These are phyloP conservation scores for Fistularia commersonii DNA, from an alignment of 2,797 vertebrate species.

Conservation along the genomic window DNA sequence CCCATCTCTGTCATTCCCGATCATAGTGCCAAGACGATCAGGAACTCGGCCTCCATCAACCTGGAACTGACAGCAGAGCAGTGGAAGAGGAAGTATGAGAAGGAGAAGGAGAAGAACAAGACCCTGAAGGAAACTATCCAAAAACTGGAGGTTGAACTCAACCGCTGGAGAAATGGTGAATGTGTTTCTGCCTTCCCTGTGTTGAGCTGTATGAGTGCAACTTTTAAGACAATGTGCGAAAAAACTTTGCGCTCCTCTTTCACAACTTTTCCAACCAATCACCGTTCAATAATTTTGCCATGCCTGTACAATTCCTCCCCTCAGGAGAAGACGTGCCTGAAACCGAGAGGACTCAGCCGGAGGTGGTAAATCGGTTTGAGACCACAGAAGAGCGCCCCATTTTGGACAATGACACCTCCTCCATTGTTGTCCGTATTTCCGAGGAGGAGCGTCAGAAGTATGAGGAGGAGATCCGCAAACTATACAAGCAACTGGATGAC, in stretches of 20 bases:
- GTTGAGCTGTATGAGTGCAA: too few relatives aligned
- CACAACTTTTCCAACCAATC: too few relatives aligned
- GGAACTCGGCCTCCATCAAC: conserved; percentile 94
- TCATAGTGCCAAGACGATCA: conserved; percentile 89
- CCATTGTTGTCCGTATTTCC: conserved; percentile 87
- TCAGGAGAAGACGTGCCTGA: conserved; percentile 89
- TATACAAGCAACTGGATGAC: conserved; percentile 97
- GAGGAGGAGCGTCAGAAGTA: conserved; percentile 93
- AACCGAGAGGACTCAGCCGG: conserved; percentile 82
- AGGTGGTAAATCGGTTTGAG: conserved; percentile 85
- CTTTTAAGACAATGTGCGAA: not conserved
- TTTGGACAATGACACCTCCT: conserved; percentile 88
- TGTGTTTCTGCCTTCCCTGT: too few relatives aligned
- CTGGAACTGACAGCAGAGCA: conserved; percentile 96
- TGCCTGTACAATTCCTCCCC: not conserved
- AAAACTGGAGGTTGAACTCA: conserved; percentile 90
- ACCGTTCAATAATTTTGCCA: too few relatives aligned
- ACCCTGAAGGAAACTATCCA: conserved; percentile 90
- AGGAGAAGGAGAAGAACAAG: conserved; percentile 97
- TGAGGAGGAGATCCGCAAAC: conserved; percentile 93
- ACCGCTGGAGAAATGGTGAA: conserved; percentile 91
- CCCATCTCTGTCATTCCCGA: not conserved
- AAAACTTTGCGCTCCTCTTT: not conserved
- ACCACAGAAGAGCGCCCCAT: conserved; percentile 82
- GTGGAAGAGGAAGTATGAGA: conserved; percentile 98